Percentiles rank a stretch among this genome's conserved stretches.
Evolutionary conservation across 2,797 vertebrate species (phyloP).

Genomic region (Toxotes lorentzi): DNA sequence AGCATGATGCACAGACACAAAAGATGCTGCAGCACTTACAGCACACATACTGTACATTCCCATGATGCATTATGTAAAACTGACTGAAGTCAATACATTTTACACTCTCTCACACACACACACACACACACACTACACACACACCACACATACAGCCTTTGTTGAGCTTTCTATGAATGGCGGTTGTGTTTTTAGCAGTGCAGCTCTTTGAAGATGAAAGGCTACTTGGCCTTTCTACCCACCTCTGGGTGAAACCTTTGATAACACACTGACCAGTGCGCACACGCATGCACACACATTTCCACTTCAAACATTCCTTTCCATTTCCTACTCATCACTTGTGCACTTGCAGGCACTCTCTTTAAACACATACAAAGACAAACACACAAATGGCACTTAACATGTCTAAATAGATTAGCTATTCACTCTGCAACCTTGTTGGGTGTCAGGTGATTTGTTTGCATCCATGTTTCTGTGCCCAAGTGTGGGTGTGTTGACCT

Average conservation of each 20-base stretch:
- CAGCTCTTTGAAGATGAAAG: conserved; percentile 84
- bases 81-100: conserved; percentile 45
- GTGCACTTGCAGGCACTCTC: conserved; percentile 18
- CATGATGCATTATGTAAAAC: conserved; percentile 27
- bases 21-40: conserved; percentile 28
- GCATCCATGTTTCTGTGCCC: conserved; percentile 7
- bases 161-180: conserved; percentile 62
- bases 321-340: conserved; percentile 45
- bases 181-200: conserved; percentile 62
- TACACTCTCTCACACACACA: background rate
- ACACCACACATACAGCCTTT: conserved; percentile 22
- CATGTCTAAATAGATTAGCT: conserved; percentile 55
- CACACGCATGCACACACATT: conserved; percentile 39
- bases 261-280: conserved; percentile 59
- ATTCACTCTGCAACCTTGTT: conserved; percentile 39
- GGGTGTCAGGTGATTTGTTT: conserved; percentile 45
- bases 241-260: conserved; percentile 76
- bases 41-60: conserved; percentile 32
- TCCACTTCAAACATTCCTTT: conserved; percentile 77
- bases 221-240: conserved; percentile 73
- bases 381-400: conserved; percentile 57
- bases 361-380: conserved; percentile 47
- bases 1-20: background rate
- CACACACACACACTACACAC: no score
- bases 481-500: conserved; percentile 40